Base-by-base conservation (phyloP, 2,113 vertebrate species). In the Neogobius melanostomus region DNA sequence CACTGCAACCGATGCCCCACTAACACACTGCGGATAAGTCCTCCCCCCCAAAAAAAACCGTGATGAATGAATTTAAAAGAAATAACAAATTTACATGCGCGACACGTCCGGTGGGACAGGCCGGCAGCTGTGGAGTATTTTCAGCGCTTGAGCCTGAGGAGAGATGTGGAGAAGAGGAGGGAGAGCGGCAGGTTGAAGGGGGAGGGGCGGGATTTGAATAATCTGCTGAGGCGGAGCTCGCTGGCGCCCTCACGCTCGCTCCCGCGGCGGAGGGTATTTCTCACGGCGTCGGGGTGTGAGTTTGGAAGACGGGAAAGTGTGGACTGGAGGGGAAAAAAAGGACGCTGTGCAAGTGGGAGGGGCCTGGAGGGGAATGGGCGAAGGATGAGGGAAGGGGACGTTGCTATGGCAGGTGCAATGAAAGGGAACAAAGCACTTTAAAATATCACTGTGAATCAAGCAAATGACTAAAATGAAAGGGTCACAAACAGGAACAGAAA, bases 171-270 rank as follows among this genome's bases (percentile, higher is more conserved):
- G 89, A 11, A 15, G 14, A 77, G 85, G 82, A 79, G 76, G 79
- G 80, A 89, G 92, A 89, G 88, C 87, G 17, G 28, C 17, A 56
- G 90, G 91, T 65, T 49, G 79, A 47, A 88, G 88, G 90, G 91
- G 68, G 52, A 81, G 52, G 68, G 80, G 82, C 1, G 73, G 83
- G 72, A 76, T 72, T 68, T 82, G 65, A 86, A 79, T 87, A 87
- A 90, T 86, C 56, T 42, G 56, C 56, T 59, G 54, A 11, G 21
- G 56, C 11, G 28, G 54, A 11, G 56, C 11, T 36, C 16, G 46
- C 62, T 51, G 9, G 4, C 43, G 69, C 56, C 0, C 46, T 48
- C 52, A 6, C 59, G 53, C 46, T 16, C 68, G 42, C 42, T 28
- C 17, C 21, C 49, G 11, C 12, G 11, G 11, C 15, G 49, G 49